Conservation (phyloP, 2,888 invertebrate genomes). For the Nineta flava region DNA sequence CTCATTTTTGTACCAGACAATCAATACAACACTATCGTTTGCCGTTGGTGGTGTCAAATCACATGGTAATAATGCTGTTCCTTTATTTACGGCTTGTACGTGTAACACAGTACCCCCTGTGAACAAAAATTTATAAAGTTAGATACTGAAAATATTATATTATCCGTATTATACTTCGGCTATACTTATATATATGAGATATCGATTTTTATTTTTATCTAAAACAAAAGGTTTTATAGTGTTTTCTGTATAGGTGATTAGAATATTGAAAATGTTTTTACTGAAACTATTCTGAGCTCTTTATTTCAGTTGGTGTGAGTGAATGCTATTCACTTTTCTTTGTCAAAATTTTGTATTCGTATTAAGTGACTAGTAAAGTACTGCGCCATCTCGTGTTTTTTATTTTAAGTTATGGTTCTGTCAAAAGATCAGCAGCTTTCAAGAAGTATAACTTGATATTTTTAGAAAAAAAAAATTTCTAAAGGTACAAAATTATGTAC, state of each 20-base stretch:
- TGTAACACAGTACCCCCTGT: slow-evolving; percentile 26
- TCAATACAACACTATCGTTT: slow-evolving; percentile 67
- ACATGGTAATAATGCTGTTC: slow-evolving; percentile 69
- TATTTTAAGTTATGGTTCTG: no score
- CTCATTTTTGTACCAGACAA: slow-evolving; percentile 85
- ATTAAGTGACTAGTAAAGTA: no score
- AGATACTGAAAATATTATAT: neutral
- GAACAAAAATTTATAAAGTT: slow-evolving; percentile 17
- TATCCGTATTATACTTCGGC: neutral
- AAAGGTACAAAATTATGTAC: no score
- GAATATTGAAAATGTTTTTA: neutral
- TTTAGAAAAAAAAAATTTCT: no score
- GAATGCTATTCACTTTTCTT: no score
- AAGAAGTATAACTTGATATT: no score
- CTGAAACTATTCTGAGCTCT: no score
- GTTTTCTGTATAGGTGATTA: neutral
- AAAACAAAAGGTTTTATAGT: neutral
- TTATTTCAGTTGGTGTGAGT: no score
- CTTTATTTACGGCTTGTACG: slow-evolving; percentile 57
- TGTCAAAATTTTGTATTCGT: no score
- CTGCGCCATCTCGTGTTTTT: no score
- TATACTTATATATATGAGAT: neutral
- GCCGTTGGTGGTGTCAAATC: slow-evolving; percentile 63
- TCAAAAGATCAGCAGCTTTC: no score
- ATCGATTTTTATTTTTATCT: neutral